Percentiles rank a stretch among this genome's conserved stretches.
Evolutionary conservation across 2,113 vertebrate species (phyloP).

Genomic region (Oryctolagus cuniculus): DNA sequence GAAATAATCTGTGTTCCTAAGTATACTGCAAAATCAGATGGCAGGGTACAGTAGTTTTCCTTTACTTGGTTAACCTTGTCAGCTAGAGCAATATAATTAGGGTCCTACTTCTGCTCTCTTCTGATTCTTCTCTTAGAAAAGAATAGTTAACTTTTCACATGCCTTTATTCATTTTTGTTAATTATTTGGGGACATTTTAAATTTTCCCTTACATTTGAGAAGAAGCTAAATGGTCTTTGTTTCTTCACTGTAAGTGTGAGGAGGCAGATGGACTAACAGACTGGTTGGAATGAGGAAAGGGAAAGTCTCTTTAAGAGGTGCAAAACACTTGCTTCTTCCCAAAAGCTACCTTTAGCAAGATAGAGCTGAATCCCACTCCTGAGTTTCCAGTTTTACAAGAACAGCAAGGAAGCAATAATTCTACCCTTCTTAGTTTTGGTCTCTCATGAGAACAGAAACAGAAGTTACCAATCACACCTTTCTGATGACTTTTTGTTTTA

Average conservation of each 20-base stretch:
- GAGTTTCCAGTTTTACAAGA: too few relatives aligned
- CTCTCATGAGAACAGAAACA: too few relatives aligned
- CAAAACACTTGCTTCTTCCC: too few relatives aligned
- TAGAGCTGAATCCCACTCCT: too few relatives aligned
- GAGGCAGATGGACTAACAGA: too few relatives aligned
- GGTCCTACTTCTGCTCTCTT: background rate
- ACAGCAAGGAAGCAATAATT: too few relatives aligned
- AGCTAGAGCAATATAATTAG: background rate
- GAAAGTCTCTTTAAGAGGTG: too few relatives aligned
- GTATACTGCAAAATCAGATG: background rate
- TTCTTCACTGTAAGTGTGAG: background rate
- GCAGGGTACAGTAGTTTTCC: background rate
- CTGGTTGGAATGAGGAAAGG: too few relatives aligned
- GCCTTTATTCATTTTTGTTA: constrained; percentile 20
- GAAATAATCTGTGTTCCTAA: constrained; percentile 21
- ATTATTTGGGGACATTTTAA: background rate
- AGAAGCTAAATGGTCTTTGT: constrained; percentile 3
- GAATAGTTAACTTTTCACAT: constrained; percentile 41
- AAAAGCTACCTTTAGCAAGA: too few relatives aligned
- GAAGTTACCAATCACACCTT: too few relatives aligned
- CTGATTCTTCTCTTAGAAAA: constrained; percentile 16
- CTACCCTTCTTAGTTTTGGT: too few relatives aligned
- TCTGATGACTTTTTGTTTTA: too few relatives aligned
- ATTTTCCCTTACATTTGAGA: constrained; percentile 42
- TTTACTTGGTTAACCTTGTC: background rate